A percentile compares a stretch with the other conserved stretches of the same genome.
Evolutionary conservation across 2,113 vertebrate species (phyloP).

Genomic region (Cephalopterus ornatus): DNA sequence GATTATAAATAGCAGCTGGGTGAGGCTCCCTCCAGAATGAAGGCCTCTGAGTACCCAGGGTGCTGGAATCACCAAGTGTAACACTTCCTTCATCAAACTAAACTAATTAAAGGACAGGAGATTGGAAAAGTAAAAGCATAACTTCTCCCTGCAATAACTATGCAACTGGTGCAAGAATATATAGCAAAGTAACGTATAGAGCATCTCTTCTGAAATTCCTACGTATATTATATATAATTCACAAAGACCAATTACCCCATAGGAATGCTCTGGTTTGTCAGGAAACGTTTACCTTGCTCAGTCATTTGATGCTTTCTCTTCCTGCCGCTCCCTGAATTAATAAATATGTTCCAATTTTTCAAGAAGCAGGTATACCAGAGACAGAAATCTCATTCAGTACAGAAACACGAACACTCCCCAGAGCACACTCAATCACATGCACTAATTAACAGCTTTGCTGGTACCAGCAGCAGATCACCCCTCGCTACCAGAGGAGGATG

Average conservation of each 20-base stretch:
- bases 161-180: background rate
- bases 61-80: background rate
- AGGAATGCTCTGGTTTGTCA: background rate
- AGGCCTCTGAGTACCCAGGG: background rate
- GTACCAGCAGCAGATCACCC: background rate
- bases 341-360: background rate
- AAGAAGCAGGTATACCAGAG: conserved; percentile 1
- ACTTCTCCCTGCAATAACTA: background rate
- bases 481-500: background rate
- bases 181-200: fast-evolving
- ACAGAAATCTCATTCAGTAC: conserved; percentile 11
- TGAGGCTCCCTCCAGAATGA: background rate
- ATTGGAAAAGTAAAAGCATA: background rate
- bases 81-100: background rate
- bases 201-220: background rate
- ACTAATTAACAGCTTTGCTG: conserved; percentile 57
- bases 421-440: conserved; percentile 48
- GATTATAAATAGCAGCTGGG: conserved; percentile 56
- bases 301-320: background rate
- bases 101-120: background rate
- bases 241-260: background rate
- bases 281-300: background rate
- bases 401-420: background rate
- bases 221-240: background rate
- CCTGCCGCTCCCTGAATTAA: conserved; percentile 11